These are phyloP conservation scores for Pseudonaja textilis DNA, from an alignment of 2,113 vertebrate genomes.

Conservation along the genomic window DNA sequence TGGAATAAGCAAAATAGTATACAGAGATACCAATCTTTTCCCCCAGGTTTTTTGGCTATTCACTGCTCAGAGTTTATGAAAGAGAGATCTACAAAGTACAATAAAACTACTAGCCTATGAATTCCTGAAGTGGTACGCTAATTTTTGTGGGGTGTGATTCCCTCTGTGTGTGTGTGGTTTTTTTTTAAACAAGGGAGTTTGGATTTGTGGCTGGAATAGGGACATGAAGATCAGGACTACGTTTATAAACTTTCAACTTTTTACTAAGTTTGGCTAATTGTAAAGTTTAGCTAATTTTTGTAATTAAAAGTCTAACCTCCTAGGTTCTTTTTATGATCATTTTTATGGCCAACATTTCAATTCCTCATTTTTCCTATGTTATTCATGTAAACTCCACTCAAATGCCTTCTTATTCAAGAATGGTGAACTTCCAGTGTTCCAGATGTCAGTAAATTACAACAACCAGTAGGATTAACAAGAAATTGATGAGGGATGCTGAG, in stretches of 20 bases:
- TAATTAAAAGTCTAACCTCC: not conserved
- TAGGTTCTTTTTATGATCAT: not conserved
- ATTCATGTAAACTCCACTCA: not conserved
- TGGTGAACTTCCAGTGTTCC: not conserved
- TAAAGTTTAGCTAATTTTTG: not conserved
- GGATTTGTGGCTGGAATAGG: not conserved
- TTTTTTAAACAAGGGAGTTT: not conserved
- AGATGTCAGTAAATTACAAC: not conserved
- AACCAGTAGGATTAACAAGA: not conserved
- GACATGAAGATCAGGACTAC: not conserved
- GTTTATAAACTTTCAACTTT: not conserved
- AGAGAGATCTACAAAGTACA: not conserved
- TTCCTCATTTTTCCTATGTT: not conserved
- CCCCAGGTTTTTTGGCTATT: constrained; percentile 25
- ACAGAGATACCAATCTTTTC: constrained; percentile 40
- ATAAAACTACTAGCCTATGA: not conserved
- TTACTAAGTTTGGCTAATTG: not conserved
- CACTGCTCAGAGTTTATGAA: not conserved
- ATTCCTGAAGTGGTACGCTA: not conserved
- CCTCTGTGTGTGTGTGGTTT: not conserved
- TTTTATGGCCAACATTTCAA: not conserved
- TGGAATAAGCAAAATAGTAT: not conserved
- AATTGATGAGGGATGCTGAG: not conserved
- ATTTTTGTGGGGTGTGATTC: not conserved
- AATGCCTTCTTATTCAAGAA: not conserved